These are phyloP conservation scores for Lota lota DNA, from an alignment of 2,113 vertebrate genomes.

Conservation along the genomic window DNA sequence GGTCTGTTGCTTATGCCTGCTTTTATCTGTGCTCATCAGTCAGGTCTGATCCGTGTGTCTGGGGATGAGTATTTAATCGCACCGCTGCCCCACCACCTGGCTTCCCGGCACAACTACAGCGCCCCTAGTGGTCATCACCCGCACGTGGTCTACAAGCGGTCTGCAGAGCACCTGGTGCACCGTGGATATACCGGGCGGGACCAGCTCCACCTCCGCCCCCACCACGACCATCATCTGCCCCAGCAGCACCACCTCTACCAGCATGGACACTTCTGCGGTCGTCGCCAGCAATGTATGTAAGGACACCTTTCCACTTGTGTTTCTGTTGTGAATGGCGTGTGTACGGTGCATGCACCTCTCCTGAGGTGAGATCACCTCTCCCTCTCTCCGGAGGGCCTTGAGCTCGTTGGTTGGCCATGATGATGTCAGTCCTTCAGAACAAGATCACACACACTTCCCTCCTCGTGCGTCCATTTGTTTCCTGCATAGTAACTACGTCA, in stretches of 20 bases:
- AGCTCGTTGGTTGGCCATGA: too few species aligned
- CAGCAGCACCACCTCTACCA: constrained; percentile 57
- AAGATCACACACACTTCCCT: too few species aligned
- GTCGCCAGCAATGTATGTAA: constrained; percentile 99
- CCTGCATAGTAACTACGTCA: too few species aligned
- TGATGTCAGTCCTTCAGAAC: too few species aligned
- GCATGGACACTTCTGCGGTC: constrained; percentile 91
- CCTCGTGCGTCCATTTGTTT: too few species aligned
- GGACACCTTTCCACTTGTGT: constrained; percentile 75
- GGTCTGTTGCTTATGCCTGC: neutral
- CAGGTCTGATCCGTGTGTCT: constrained; percentile 87
- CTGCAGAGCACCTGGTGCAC: constrained; percentile 79
- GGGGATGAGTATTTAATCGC: constrained; percentile 89
- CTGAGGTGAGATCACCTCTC: too few species aligned
- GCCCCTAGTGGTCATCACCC: constrained; percentile 84
- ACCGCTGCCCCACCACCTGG: constrained; percentile 86
- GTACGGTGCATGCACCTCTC: too few species aligned
- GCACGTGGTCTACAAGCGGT: constrained; percentile 90
- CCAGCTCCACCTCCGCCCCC: constrained; percentile 48
- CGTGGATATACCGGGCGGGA: constrained; percentile 28
- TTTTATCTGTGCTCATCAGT: constrained; percentile 74
- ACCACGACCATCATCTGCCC: constrained; percentile 36
- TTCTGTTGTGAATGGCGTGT: neutral
- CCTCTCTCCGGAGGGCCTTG: too few species aligned
- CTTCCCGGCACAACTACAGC: constrained; percentile 83